Evolutionary conservation across 2,888 invertebrate genomes (phyloP).

Genomic region (Deilephila porcellus): DNA sequence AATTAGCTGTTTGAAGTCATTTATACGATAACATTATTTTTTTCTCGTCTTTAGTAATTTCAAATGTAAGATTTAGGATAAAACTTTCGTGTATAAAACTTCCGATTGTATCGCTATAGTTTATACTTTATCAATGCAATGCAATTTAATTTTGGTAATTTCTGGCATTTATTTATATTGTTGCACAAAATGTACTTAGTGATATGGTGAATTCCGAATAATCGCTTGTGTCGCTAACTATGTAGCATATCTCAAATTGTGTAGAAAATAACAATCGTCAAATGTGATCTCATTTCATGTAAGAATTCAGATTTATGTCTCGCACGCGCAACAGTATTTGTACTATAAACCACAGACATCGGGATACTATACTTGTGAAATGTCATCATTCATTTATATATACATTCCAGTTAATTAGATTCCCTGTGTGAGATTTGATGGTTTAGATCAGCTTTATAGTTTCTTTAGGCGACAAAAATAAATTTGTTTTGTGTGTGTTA

Average conservation of each 20-base stretch:
- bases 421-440: slow-evolving; percentile 72
- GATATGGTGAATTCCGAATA: slow-evolving; percentile 61
- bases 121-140: slow-evolving; percentile 63
- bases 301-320: slow-evolving; percentile 62
- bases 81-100: slow-evolving; percentile 63
- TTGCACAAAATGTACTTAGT: slow-evolving; percentile 84
- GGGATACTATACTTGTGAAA: slow-evolving; percentile 57
- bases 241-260: slow-evolving; percentile 62
- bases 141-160: slow-evolving; percentile 66
- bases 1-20: slow-evolving; percentile 78
- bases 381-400: slow-evolving; percentile 58
- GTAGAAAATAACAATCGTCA: slow-evolving; percentile 64
- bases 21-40: slow-evolving; percentile 52
- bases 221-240: slow-evolving; percentile 56
- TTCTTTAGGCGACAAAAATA: slow-evolving; percentile 70
- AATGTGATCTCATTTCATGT: slow-evolving; percentile 79
- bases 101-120: slow-evolving; percentile 64
- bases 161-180: slow-evolving; percentile 76
- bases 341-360: slow-evolving; percentile 53
- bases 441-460: slow-evolving; percentile 76
- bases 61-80: slow-evolving; percentile 66
- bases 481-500: slow-evolving; percentile 68
- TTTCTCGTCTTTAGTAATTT: slow-evolving; percentile 72
- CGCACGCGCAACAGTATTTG: slow-evolving; percentile 58
- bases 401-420: slow-evolving; percentile 78